Evolutionary conservation across 2,888 invertebrate genomes (phyloP).

Genomic region (Rhodophaea formosa): DNA sequence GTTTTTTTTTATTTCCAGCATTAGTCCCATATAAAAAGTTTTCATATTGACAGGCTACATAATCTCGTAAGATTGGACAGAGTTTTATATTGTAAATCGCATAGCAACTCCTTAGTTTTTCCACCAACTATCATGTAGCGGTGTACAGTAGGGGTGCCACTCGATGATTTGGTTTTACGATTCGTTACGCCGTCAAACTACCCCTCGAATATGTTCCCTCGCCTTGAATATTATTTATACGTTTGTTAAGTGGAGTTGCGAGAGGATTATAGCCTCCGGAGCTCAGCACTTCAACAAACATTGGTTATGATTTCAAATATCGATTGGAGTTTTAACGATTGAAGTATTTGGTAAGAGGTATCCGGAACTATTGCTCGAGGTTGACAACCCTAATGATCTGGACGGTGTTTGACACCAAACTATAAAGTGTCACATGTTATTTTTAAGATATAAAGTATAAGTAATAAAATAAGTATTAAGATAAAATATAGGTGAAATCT

Average conservation of each 20-base stretch:
- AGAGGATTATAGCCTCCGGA: slow-evolving; percentile 70
- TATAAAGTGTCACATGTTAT: no score
- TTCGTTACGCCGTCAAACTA: slow-evolving; percentile 82
- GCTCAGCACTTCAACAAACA: slow-evolving; percentile 80
- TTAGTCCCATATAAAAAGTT: no score
- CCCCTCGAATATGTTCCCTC: slow-evolving; percentile 80
- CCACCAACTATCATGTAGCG: slow-evolving; percentile 76
- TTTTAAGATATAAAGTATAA: no score
- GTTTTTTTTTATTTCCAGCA: no score
- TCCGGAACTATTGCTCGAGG: background rate
- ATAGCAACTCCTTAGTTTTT: slow-evolving; percentile 46
- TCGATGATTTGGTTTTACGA: slow-evolving; percentile 82
- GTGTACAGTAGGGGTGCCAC: slow-evolving; percentile 77
- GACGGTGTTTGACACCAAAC: background rate
- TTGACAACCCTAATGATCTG: background rate
- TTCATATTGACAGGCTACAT: background rate
- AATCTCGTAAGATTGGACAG: no score
- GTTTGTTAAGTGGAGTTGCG: slow-evolving; percentile 80
- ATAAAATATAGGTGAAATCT: no score
- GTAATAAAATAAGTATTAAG: no score
- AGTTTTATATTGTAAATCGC: slow-evolving; percentile 13
- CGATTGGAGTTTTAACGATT: slow-evolving; percentile 49
- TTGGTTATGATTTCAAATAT: slow-evolving; percentile 72
- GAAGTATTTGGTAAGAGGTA: background rate
- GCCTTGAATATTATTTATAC: slow-evolving; percentile 81